Conservation (phyloP, 2,888 invertebrate genomes). For the Pollenia angustigena region DNA sequence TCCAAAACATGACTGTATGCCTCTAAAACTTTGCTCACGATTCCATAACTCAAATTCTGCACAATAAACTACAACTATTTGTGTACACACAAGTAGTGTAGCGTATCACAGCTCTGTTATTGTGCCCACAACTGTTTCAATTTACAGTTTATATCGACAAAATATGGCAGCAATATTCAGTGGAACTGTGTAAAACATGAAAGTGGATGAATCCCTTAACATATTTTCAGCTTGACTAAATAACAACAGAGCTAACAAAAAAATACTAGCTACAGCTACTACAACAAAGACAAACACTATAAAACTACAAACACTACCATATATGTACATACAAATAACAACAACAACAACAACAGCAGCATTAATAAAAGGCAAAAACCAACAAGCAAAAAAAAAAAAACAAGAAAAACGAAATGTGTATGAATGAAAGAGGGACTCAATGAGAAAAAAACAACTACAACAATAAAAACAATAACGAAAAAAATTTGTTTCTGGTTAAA, state of each 20-base stretch:
- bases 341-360: background rate
- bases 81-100: no score
- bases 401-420: background rate
- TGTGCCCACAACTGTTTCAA: background rate
- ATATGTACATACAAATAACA: no score
- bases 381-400: slow-evolving; percentile 22
- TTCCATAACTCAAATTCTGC: no score
- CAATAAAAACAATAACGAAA: background rate
- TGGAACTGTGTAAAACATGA: slow-evolving; percentile 3
- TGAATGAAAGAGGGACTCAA: slow-evolving; percentile 16
- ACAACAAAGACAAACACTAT: slow-evolving; percentile 6
- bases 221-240: slow-evolving; percentile 28
- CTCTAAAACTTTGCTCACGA: no score
- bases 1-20: no score
- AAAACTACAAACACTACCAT: background rate
- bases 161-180: slow-evolving; percentile 29
- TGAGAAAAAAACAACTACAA: background rate
- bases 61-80: no score
- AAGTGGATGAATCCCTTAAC: slow-evolving; percentile 6
- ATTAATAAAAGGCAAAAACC: slow-evolving; percentile 23
- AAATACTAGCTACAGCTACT: slow-evolving; percentile 12
- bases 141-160: slow-evolving; percentile 3
- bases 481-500: slow-evolving; percentile 57
- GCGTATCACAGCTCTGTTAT: background rate
- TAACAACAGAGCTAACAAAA: slow-evolving; percentile 21